These are phyloP conservation scores for Ceratina australensis DNA, from an alignment of 1,140 invertebrate genomes.

Conservation along the genomic window DNA sequence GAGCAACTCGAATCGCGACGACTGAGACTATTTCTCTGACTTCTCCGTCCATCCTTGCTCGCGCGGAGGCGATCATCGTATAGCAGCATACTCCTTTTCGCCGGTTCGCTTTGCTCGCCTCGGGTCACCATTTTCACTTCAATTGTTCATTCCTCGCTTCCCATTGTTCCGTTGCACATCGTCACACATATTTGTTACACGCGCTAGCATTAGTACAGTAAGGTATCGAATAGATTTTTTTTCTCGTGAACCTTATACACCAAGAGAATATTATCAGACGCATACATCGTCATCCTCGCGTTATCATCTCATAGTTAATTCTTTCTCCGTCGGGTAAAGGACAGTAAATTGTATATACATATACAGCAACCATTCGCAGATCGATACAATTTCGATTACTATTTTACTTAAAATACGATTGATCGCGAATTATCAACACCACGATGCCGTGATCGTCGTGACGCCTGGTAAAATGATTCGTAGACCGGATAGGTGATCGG, in stretches of 20 bases:
- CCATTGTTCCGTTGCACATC: not conserved
- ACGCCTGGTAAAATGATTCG: conserved; percentile 20
- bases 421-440: conserved; percentile 42
- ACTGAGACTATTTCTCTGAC: conserved; percentile 19
- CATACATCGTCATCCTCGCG: conserved; percentile 7
- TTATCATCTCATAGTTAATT: conserved; percentile 16
- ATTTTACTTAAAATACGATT: conserved; percentile 60
- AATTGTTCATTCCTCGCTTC: conserved; percentile 9
- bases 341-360: conserved; percentile 69
- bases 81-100: conserved; percentile 37
- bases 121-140: conserved; percentile 16
- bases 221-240: not conserved
- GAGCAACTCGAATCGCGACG: conserved; percentile 6
- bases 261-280: not conserved
- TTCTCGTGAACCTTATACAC: not conserved
- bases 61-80: conserved; percentile 53
- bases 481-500: no score
- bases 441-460: conserved; percentile 48
- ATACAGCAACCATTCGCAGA: conserved; percentile 64
- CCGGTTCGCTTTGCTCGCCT: not conserved
- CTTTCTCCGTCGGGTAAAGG: conserved; percentile 39
- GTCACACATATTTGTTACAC: conserved; percentile 11
- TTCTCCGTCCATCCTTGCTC: conserved; percentile 24
- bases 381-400: conserved; percentile 64
- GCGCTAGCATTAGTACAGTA: not conserved